Percentiles rank a stretch among this genome's conserved stretches.
Evolutionary conservation across 2,888 invertebrate genomes (phyloP).

Genomic region (Philonicus albiceps): DNA sequence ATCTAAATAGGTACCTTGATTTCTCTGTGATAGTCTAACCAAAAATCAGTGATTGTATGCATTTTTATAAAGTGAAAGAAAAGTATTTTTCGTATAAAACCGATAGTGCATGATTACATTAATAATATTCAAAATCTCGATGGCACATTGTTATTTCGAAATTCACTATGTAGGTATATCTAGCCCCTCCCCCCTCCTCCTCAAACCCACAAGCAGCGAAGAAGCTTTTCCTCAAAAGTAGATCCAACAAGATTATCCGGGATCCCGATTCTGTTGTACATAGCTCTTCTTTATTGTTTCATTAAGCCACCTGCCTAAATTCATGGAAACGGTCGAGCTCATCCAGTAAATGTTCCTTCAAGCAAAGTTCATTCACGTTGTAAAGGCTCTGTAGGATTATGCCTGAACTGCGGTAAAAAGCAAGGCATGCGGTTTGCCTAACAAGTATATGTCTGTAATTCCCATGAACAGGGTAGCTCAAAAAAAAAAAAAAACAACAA

Average conservation of each 20-base stretch:
- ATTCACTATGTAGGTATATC: not conserved
- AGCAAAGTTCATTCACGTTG: not conserved
- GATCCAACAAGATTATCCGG: not conserved
- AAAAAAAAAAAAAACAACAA: not conserved
- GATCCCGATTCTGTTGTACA: not conserved
- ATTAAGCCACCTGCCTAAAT: not conserved
- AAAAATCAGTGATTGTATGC: no score
- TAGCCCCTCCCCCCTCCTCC: no score
- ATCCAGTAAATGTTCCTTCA: not conserved
- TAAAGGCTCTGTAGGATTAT: not conserved
- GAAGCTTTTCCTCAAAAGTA: not conserved
- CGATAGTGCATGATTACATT: not conserved
- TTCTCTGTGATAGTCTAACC: no score
- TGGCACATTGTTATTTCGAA: not conserved
- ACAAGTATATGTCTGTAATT: not conserved
- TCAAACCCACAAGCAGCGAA: not conserved
- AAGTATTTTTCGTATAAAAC: not conserved
- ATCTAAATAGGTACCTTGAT: no score
- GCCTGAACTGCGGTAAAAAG: not conserved
- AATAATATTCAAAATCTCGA: not conserved
- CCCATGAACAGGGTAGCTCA: not conserved
- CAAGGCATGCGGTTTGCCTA: not conserved
- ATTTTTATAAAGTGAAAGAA: not conserved
- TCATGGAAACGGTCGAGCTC: not conserved
- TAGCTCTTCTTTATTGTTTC: not conserved